These are phyloP conservation scores for Alexandromys fortis DNA, from an alignment of 2,113 vertebrate genomes.

Conservation along the genomic window DNA sequence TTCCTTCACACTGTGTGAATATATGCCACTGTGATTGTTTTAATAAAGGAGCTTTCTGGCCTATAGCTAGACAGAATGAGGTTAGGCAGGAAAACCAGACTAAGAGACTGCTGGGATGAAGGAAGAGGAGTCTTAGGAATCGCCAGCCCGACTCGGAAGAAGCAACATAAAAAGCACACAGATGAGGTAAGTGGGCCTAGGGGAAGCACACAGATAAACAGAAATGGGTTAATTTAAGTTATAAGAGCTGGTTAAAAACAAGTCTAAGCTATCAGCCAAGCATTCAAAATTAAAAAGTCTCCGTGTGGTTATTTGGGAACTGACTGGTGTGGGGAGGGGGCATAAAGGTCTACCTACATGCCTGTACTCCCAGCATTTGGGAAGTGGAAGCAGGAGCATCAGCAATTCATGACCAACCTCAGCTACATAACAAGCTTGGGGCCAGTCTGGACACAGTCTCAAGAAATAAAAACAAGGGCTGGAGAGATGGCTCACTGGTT, in stretches of 20 bases:
- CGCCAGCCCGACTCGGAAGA: too few species aligned
- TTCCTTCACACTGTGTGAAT: background rate
- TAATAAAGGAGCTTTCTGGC: background rate
- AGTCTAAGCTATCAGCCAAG: background rate
- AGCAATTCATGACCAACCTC: background rate
- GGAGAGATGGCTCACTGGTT: too few species aligned
- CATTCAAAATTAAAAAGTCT: background rate
- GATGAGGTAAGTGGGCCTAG: background rate
- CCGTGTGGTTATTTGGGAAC: background rate
- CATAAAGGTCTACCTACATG: background rate
- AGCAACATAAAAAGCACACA: background rate
- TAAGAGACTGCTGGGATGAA: background rate
- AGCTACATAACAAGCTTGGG: background rate
- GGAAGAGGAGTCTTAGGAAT: background rate
- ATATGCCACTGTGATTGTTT: background rate
- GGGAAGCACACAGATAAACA: background rate
- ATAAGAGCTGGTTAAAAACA: background rate
- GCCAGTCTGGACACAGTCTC: background rate
- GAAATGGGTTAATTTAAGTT: background rate
- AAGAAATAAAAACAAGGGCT: background rate
- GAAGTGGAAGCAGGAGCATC: background rate
- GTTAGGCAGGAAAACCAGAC: background rate
- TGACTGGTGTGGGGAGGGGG: background rate
- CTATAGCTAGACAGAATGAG: background rate
- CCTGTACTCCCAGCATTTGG: background rate